These are phyloP conservation scores for Rousettus madagascariensis DNA, from an alignment of 2,797 vertebrate genomes.

Conservation along the genomic window DNA sequence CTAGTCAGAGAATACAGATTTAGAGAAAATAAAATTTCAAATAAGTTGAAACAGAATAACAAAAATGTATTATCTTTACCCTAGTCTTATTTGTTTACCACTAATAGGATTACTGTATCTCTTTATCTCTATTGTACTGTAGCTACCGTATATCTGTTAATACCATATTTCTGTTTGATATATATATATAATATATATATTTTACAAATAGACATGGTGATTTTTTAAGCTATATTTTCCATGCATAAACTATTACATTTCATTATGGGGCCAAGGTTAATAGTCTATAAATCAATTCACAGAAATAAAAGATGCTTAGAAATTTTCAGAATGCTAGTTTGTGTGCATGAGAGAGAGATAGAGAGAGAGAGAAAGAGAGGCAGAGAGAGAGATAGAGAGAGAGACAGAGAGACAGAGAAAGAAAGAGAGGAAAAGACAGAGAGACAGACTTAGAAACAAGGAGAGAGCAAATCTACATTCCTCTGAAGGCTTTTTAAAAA, in stretches of 20 bases:
- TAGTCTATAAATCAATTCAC: background rate
- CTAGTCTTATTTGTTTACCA: background rate
- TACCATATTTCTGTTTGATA: no score
- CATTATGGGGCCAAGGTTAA: background rate
- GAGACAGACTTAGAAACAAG: background rate
- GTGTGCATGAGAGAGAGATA: background rate
- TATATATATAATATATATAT: background rate
- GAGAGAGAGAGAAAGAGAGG: background rate
- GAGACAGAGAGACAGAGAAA: background rate
- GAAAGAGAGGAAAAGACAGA: background rate
- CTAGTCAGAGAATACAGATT: conserved; percentile 51
- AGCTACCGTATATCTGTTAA: background rate
- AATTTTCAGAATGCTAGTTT: background rate
- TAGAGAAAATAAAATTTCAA: conserved; percentile 47
- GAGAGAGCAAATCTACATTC: background rate
- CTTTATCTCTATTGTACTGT: background rate
- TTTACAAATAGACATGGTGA: background rate
- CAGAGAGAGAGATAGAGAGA: background rate
- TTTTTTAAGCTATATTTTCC: background rate
- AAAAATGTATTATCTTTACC: background rate
- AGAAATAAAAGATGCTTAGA: background rate
- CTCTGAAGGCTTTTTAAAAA: background rate
- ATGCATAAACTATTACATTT: background rate
- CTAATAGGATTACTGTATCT: background rate
- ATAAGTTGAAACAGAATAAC: conserved; percentile 23